phyloP scores from a whole-genome alignment of 2,797 vertebrate genomes.

The Chaunax sp. region DNA sequence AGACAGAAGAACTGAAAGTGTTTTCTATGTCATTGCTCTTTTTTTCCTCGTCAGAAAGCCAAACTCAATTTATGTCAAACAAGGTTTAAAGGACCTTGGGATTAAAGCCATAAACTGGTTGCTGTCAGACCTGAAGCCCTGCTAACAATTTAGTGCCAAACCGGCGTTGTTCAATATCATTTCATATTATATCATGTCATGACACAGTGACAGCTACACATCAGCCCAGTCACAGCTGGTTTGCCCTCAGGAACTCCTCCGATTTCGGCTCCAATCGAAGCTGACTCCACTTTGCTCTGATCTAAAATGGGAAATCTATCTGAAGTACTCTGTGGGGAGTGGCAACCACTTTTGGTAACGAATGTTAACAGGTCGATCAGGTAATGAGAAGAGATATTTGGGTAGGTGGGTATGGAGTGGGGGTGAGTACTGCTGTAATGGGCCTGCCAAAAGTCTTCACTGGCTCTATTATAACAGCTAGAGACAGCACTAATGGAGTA shows the following conservation, averaged over 20 bases:
- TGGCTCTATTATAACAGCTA: conserved; percentile 61
- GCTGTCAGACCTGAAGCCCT: conserved; percentile 98
- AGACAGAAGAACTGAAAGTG: conserved; percentile 89
- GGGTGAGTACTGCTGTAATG: conserved; percentile 62
- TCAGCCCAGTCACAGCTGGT: conserved; percentile 97
- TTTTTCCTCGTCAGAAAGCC: conserved; percentile 89
- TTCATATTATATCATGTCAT: conserved; percentile 99
- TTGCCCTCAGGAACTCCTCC: conserved; percentile 97
- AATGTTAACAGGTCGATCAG: conserved; percentile 78
- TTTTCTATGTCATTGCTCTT: conserved; percentile 81
- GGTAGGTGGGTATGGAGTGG: conserved; percentile 43
- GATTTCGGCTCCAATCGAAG: conserved; percentile 92
- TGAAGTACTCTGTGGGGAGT: conserved; percentile 76
- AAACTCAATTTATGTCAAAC: conserved; percentile 99
- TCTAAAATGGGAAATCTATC: conserved; percentile 85
- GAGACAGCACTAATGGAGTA: conserved; percentile 72
- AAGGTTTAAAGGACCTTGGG: conserved; percentile 99
- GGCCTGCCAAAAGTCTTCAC: conserved; percentile 76
- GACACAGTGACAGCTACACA: conserved; percentile 92
- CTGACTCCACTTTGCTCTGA: conserved; percentile 89
- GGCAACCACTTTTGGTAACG: conserved; percentile 74
- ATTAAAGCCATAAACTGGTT: conserved; percentile 99
- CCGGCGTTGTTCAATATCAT: conserved; percentile 98
- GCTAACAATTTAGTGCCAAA: conserved; percentile 99
- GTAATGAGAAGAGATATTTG: conserved; percentile 82